phyloP scores from a whole-genome alignment of 64 coral and sea anemone genomes.

The Stichodactyla mertensii region DNA sequence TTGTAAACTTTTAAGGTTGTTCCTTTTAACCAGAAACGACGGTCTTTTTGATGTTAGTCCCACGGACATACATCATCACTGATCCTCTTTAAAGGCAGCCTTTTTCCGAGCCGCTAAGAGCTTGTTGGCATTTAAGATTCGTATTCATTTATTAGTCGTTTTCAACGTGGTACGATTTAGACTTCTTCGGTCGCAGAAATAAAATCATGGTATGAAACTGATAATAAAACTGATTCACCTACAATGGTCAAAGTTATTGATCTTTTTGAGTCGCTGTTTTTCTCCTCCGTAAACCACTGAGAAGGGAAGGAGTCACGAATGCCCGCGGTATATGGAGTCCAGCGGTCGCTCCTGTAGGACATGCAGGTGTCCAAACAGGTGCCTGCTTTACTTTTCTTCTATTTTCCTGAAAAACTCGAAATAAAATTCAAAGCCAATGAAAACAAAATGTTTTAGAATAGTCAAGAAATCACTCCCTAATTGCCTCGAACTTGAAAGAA shows the following conservation, averaged over 20 bases:
- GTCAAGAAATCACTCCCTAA: not conserved
- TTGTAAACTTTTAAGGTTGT: not conserved
- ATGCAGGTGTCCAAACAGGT: not conserved
- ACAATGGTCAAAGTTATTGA: not conserved
- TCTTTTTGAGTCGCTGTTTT: not conserved
- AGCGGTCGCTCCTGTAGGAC: not conserved
- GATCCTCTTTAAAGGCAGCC: not conserved
- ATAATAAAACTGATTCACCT: too few species aligned
- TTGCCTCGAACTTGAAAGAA: not conserved
- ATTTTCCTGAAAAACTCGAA: not conserved
- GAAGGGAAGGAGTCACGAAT: not conserved
- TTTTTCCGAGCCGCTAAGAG: not conserved
- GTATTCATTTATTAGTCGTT: not conserved
- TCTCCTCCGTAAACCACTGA: not conserved
- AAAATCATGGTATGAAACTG: not conserved
- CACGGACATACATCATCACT: not conserved
- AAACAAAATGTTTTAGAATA: not conserved
- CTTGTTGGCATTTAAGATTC: not conserved
- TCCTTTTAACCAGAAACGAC: slow-evolving; percentile 1
- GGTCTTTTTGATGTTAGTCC: not conserved
- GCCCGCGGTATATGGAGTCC: not conserved
- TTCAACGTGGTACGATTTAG: not conserved
- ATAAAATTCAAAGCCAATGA: not conserved
- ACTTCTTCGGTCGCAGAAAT: not conserved
- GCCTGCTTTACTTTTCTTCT: not conserved